A percentile compares a stretch with the other conserved stretches of the same genome.
phyloP scores from a whole-genome alignment of 2,797 vertebrate species.

The Microctenopoma stevenorrisi region DNA sequence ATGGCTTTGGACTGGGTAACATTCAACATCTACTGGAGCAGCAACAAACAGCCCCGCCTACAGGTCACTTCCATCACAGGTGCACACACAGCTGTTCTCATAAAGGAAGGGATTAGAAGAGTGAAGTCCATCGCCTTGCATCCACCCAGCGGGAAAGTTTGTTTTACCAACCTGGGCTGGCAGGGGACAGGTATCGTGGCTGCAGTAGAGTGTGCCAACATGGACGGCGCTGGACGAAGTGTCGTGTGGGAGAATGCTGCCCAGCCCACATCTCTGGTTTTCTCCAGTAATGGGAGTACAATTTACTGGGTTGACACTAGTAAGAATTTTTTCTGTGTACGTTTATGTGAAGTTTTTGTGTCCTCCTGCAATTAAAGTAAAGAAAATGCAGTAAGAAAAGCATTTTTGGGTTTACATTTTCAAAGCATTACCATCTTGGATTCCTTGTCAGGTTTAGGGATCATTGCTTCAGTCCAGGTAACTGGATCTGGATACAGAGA shows the following conservation, averaged over 20 bases:
- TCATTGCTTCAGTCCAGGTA: slow-evolving; percentile 63
- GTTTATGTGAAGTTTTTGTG: background rate
- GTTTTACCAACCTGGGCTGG: slow-evolving; percentile 81
- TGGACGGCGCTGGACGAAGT: slow-evolving; percentile 84
- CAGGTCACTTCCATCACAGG: slow-evolving; percentile 79
- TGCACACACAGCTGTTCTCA: slow-evolving; percentile 75
- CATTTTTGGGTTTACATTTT: background rate
- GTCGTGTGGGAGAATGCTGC: slow-evolving; percentile 83
- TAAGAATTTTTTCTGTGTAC: slow-evolving; percentile 54
- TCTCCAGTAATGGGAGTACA: slow-evolving; percentile 77
- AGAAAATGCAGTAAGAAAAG: too few relatives aligned
- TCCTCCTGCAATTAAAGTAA: background rate
- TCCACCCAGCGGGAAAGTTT: slow-evolving; percentile 83
- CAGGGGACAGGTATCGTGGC: background rate
- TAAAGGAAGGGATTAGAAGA: slow-evolving; percentile 72
- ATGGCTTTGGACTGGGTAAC: slow-evolving; percentile 92
- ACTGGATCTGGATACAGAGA: slow-evolving; percentile 84
- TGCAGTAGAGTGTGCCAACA: slow-evolving; percentile 85
- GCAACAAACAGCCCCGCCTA: slow-evolving; percentile 77
- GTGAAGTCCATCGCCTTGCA: slow-evolving; percentile 84
- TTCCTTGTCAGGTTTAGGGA: slow-evolving; percentile 60
- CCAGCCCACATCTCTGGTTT: slow-evolving; percentile 82
- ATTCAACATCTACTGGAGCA: slow-evolving; percentile 90
- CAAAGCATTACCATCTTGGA: background rate
- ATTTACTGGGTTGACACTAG: slow-evolving; percentile 91